These are phyloP conservation scores for Gymnobelideus leadbeateri DNA, from an alignment of 2,113 vertebrate species.

Conservation along the genomic window DNA sequence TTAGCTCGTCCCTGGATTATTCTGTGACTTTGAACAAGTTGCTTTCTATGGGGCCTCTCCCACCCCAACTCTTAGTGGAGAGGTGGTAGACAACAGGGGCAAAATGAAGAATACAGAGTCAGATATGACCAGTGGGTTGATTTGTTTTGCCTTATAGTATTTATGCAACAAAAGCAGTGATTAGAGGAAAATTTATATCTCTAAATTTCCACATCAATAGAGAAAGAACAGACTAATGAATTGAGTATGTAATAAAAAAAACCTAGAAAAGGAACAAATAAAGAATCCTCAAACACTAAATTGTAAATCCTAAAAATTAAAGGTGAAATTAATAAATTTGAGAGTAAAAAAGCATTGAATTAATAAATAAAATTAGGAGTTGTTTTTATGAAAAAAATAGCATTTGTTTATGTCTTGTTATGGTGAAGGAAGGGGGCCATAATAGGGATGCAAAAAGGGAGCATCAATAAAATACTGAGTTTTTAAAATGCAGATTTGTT, in stretches of 20 bases:
- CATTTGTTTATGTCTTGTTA: neutral
- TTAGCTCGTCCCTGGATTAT: no score
- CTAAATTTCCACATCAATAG: no score
- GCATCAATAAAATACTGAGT: neutral
- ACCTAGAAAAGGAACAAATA: neutral
- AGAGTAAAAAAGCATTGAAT: neutral
- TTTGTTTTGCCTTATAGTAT: neutral
- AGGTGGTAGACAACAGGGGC: neutral
- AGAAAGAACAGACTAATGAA: no score
- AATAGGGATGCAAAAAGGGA: neutral
- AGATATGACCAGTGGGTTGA: neutral
- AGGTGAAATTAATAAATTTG: neutral
- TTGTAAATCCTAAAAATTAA: neutral
- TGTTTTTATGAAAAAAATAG: neutral
- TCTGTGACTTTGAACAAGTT: no score
- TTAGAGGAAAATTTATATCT: no score
- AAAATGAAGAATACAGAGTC: neutral
- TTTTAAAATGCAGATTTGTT: neutral
- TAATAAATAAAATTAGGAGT: neutral
- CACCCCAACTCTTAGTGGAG: neutral
- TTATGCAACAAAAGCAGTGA: neutral
- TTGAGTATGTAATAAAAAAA: no score
- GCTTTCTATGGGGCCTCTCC: neutral
- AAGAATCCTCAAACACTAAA: neutral
- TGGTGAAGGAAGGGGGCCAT: neutral